A percentile compares a stretch with the other conserved stretches of the same genome.
phyloP scores from a whole-genome alignment of 2,888 invertebrate genomes.

The Drosophila siamana region DNA sequence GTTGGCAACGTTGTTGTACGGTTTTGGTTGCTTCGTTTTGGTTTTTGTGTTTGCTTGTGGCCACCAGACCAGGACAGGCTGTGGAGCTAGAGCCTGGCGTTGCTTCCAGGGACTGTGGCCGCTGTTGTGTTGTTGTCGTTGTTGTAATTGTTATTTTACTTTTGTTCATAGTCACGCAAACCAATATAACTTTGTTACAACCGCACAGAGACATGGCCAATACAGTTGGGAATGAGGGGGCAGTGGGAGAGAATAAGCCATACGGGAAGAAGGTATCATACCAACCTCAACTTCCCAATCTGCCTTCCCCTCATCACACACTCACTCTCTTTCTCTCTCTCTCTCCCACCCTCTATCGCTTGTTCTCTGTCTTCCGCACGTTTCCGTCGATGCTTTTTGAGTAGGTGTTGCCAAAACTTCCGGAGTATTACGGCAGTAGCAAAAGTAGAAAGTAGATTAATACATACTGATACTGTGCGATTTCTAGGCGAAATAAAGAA shows the following conservation, averaged over 20 bases:
- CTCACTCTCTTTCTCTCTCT: too few relatives aligned
- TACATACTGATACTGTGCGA: constrained; percentile 73
- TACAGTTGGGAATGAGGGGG: constrained; percentile 46
- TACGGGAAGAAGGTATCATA: constrained; percentile 54
- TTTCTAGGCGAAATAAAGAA: constrained; percentile 50
- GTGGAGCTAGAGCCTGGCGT: too few relatives aligned
- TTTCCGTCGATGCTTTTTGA: constrained; percentile 64
- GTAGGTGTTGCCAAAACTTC: constrained; percentile 81
- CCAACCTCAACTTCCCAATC: constrained; percentile 6
- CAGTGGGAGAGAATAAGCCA: constrained; percentile 45
- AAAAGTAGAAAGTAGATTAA: constrained; percentile 68
- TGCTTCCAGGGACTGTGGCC: constrained; percentile 44
- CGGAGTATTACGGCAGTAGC: constrained; percentile 63
- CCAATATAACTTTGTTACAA: constrained; percentile 81
- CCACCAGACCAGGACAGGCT: constrained; percentile 22
- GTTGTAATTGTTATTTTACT: constrained; percentile 79
- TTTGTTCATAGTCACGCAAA: constrained; percentile 80
- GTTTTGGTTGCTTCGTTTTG: constrained; percentile 54
- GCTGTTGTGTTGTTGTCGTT: constrained; percentile 37
- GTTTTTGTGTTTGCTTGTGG: constrained; percentile 74
- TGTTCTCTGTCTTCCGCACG: constrained; percentile 28
- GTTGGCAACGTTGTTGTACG: constrained; percentile 31
- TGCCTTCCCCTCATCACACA: too few relatives aligned
- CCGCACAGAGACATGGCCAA: constrained; percentile 75
- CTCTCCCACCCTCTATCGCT: too few relatives aligned